Percentiles rank a stretch among this genome's conserved stretches.
Evolutionary conservation across 37 sponge, comb jelly and placozoan species (phyloP).

Genomic region (Eunapius fragilis): DNA sequence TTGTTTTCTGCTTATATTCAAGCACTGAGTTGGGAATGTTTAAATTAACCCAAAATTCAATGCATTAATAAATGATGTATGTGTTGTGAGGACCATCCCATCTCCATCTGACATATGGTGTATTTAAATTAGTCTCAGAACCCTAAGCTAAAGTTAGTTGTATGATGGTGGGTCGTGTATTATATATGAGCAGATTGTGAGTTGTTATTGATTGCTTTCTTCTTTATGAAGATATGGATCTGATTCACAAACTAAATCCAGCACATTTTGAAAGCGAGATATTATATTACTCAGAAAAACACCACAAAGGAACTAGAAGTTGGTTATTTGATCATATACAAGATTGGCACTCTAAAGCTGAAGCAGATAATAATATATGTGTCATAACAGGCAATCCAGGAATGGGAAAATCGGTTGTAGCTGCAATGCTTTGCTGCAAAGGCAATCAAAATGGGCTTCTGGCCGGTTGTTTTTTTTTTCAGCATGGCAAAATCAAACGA

Average conservation of each 20-base stretch:
- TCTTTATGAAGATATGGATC: too few species aligned
- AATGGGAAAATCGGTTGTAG: conserved; percentile 44
- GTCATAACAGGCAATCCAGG: conserved; percentile 30
- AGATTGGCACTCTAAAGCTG: not conserved
- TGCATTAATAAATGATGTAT: too few species aligned
- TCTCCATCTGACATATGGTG: too few species aligned
- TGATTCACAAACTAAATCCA: not conserved
- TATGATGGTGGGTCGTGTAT: too few species aligned
- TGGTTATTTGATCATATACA: conserved; percentile 28
- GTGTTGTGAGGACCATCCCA: too few species aligned
- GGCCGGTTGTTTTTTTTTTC: conserved; percentile 46
- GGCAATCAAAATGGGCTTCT: not conserved
- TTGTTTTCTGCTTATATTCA: too few species aligned
- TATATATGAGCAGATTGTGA: too few species aligned
- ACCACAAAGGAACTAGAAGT: conserved; percentile 16
- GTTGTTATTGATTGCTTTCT: too few species aligned
- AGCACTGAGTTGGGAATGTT: too few species aligned
- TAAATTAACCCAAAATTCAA: too few species aligned
- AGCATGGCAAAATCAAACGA: conserved; percentile 12
- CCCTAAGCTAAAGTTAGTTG: too few species aligned
- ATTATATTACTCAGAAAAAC: not conserved
- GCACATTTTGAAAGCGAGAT: conserved; percentile 31
- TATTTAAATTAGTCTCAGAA: too few species aligned
- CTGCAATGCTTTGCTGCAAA: conserved; percentile 1
- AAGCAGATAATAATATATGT: conserved; percentile 1